These are phyloP conservation scores for Hypothenemus hampei DNA, from an alignment of 1,140 invertebrate genomes.

Conservation along the genomic window DNA sequence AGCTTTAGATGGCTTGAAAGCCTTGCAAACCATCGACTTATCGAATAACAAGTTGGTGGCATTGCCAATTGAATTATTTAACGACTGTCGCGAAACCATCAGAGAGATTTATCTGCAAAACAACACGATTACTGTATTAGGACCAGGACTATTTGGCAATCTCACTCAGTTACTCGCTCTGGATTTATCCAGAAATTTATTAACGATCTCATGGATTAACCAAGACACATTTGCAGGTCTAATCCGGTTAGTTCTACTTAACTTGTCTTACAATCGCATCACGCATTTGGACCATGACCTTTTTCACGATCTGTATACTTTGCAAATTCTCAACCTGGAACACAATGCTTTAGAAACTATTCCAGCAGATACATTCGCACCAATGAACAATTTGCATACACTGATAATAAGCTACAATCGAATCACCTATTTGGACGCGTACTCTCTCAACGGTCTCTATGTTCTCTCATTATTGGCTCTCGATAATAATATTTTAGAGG, in stretches of 20 bases:
- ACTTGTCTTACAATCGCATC: slow-evolving; percentile 80
- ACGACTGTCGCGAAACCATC: slow-evolving; percentile 68
- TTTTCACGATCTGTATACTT: slow-evolving; percentile 73
- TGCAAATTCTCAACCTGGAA: slow-evolving; percentile 76
- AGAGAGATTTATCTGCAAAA: slow-evolving; percentile 84
- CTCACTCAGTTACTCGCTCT: slow-evolving; percentile 79
- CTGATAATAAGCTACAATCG: slow-evolving; percentile 74
- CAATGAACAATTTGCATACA: slow-evolving; percentile 79
- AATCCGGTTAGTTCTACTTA: slow-evolving; percentile 77
- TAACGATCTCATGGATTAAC: slow-evolving; percentile 79
- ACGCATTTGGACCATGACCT: slow-evolving; percentile 72
- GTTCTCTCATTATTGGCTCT: slow-evolving; percentile 71
- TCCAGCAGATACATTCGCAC: slow-evolving; percentile 72
- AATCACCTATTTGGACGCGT: slow-evolving; percentile 68
- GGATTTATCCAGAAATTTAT: slow-evolving; percentile 81
- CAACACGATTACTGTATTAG: slow-evolving; percentile 78
- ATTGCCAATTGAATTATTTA: slow-evolving; percentile 76
- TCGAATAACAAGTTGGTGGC: slow-evolving; percentile 84
- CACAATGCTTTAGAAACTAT: slow-evolving; percentile 75
- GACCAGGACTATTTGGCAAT: slow-evolving; percentile 74
- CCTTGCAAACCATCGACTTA: slow-evolving; percentile 74
- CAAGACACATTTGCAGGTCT: slow-evolving; percentile 78
- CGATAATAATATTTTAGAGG: slow-evolving; percentile 72
- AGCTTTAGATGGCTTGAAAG: slow-evolving; percentile 70
- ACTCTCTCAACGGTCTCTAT: slow-evolving; percentile 72